Conservation (phyloP, 2,888 invertebrate species). For the Tachina fera region DNA sequence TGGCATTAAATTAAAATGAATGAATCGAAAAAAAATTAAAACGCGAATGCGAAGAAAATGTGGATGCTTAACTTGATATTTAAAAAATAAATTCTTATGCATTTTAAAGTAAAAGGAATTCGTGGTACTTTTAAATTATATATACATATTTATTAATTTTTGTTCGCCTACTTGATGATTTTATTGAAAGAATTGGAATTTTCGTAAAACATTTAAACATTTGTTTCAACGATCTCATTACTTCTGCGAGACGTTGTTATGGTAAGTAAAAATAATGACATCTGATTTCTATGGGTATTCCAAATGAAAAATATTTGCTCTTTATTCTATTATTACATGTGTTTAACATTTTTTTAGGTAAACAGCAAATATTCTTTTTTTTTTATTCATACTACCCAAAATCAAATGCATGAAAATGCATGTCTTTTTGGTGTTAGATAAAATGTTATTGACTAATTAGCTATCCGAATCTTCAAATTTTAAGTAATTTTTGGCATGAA, state of each 20-base stretch:
- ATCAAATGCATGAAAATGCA: too few relatives aligned
- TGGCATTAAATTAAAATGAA: constrained; percentile 13
- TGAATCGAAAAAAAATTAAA: constrained; percentile 8
- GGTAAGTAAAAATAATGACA: constrained; percentile 30
- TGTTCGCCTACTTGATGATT: constrained; percentile 7
- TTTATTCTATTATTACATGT: too few relatives aligned
- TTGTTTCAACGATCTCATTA: not conserved
- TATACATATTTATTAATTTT: not conserved
- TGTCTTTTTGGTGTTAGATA: too few relatives aligned
- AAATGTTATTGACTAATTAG: too few relatives aligned
- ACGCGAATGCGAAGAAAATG: not conserved
- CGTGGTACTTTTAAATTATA: not conserved
- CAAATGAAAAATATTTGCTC: too few relatives aligned
- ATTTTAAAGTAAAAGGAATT: not conserved
- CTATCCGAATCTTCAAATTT: too few relatives aligned
- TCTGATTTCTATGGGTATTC: too few relatives aligned
- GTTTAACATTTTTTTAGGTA: too few relatives aligned
- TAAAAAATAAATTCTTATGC: constrained; percentile 24
- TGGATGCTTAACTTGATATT: constrained; percentile 6
- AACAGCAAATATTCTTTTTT: too few relatives aligned
- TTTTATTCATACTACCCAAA: too few relatives aligned
- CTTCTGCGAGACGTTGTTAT: constrained; percentile 35
- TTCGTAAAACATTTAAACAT: not conserved
- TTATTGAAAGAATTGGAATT: constrained; percentile 28
- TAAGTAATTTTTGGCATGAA: too few relatives aligned